A percentile compares a stretch with the other conserved stretches of the same genome.
These are phyloP conservation scores for Drosophila pachea DNA, from an alignment of 1,140 invertebrate genomes.

Conservation along the genomic window DNA sequence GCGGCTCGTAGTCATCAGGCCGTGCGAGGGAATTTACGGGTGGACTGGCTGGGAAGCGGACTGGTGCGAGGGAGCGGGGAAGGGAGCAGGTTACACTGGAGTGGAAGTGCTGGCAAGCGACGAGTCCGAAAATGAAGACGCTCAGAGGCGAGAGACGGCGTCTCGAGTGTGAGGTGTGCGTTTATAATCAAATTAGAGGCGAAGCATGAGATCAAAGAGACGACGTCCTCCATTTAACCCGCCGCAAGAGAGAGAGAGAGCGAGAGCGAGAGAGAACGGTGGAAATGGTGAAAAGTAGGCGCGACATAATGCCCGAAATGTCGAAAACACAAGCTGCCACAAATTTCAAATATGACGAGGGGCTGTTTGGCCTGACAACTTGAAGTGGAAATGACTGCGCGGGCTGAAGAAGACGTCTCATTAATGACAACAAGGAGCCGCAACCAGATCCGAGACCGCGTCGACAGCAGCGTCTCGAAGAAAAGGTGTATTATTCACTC, in stretches of 20 bases:
- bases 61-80: conserved; percentile 8
- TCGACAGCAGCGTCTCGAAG: conserved; percentile 36
- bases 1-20: conserved; percentile 68
- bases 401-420: conserved; percentile 75
- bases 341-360: conserved; percentile 63
- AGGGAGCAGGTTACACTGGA: conserved; percentile 3
- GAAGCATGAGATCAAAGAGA: conserved; percentile 76
- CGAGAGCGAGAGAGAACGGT: neutral
- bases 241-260: neutral
- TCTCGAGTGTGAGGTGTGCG: conserved; percentile 53
- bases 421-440: conserved; percentile 77
- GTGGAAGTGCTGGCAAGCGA: conserved; percentile 41
- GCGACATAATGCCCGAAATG: conserved; percentile 74
- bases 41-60: neutral
- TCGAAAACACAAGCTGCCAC: conserved; percentile 68
- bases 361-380: conserved; percentile 61
- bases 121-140: conserved; percentile 67
- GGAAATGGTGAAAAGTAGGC: conserved; percentile 68
- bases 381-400: conserved; percentile 74
- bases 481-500: conserved; percentile 74
- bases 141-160: conserved; percentile 32
- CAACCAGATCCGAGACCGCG: conserved; percentile 12
- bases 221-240: conserved; percentile 8
- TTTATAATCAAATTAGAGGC: conserved; percentile 78
- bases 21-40: conserved; percentile 28